Evolutionary conservation across 2,888 invertebrate genomes (phyloP).

Genomic region (Drosophila neonasuta): DNA sequence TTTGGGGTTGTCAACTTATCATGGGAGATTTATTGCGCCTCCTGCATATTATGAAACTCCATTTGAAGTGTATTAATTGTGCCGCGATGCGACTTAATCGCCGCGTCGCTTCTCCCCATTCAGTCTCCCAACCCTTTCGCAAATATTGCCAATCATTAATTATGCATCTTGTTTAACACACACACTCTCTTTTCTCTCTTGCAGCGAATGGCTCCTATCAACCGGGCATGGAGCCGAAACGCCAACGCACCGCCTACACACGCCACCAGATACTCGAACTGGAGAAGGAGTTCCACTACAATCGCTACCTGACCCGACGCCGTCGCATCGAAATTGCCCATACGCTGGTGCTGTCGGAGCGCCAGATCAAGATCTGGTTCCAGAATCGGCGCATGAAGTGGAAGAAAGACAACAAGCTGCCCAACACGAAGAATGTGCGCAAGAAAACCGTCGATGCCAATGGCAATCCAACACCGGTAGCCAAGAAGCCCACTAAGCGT

Average conservation of each 20-base stretch:
- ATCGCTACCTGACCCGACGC: slow-evolving; percentile 96
- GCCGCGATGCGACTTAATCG: slow-evolving; percentile 60
- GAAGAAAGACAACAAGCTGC: slow-evolving; percentile 88
- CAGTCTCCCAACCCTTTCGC: slow-evolving; percentile 2
- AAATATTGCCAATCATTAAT: slow-evolving; percentile 53
- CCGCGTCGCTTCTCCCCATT: slow-evolving; percentile 9
- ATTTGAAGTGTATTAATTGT: slow-evolving; percentile 77
- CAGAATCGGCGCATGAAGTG: slow-evolving; percentile 93
- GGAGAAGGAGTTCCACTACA: slow-evolving; percentile 99
- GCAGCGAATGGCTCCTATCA: slow-evolving; percentile 93
- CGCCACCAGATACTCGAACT: slow-evolving; percentile 98
- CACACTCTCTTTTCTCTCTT: slow-evolving; percentile 79
- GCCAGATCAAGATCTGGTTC: slow-evolving; percentile 96
- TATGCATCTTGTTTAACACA: slow-evolving; percentile 53
- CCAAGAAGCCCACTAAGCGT: slow-evolving; percentile 81
- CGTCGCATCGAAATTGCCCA: slow-evolving; percentile 98
- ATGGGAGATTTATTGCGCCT: slow-evolving; percentile 72
- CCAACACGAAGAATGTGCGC: slow-evolving; percentile 86
- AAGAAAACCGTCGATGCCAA: slow-evolving; percentile 84
- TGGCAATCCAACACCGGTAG: slow-evolving; percentile 81
- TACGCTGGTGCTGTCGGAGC: slow-evolving; percentile 94
- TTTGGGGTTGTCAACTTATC: slow-evolving; percentile 73
- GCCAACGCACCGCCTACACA: slow-evolving; percentile 98
- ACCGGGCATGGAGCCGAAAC: slow-evolving; percentile 97
- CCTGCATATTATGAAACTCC: slow-evolving; percentile 58